phyloP scores from a whole-genome alignment of 2,888 invertebrate species.

The Cheilosia pagana region DNA sequence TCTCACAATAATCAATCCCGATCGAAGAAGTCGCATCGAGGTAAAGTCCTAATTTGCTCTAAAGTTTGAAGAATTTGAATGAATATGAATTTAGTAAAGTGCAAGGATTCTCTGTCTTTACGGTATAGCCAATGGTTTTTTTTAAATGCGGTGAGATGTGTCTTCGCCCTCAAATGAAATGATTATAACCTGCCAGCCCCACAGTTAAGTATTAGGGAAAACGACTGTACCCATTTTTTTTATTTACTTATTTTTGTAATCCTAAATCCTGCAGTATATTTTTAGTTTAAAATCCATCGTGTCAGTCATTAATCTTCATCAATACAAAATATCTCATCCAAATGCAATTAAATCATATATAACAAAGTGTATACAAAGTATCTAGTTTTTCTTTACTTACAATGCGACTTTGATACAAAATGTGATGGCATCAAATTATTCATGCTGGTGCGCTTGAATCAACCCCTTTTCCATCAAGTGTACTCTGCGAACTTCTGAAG shows the following conservation, averaged over 20 bases:
- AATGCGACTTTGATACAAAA: neutral
- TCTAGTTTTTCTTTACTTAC: neutral
- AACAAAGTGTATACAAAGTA: no score
- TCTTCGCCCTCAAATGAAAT: no score
- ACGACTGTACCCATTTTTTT: neutral
- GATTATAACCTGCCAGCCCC: no score
- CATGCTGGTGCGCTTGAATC: conserved; percentile 44
- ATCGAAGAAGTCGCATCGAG: no score
- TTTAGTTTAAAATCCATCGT: neutral
- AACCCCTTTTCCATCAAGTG: conserved; percentile 53
- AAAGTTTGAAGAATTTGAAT: no score
- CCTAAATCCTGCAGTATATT: neutral
- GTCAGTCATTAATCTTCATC: conserved; percentile 1
- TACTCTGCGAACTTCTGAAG: conserved; percentile 52
- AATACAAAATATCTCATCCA: conserved; percentile 4
- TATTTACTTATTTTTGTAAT: neutral
- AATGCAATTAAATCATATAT: neutral
- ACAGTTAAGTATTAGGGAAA: no score
- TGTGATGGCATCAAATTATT: conserved; percentile 37
- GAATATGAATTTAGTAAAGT: no score
- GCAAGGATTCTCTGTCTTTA: no score
- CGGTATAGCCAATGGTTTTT: no score
- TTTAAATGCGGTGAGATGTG: no score
- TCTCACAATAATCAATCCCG: no score
- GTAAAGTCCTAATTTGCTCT: no score